A percentile compares a stretch with the other conserved stretches of the same genome.
Conservation (phyloP, 2,113 vertebrate species). For the Sapajus apella region DNA sequence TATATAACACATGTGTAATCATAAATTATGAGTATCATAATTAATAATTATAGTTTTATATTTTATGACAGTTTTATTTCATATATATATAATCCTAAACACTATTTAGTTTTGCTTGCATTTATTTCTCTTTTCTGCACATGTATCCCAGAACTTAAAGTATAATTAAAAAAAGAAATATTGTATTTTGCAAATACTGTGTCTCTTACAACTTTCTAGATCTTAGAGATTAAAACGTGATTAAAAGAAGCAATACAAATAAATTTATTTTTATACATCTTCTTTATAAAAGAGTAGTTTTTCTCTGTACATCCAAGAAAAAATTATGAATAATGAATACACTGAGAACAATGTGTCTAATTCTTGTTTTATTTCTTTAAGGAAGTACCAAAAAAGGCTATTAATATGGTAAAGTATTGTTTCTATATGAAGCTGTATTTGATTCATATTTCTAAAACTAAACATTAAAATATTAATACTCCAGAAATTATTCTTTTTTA, state of each 20-base stretch:
- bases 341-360: not conserved
- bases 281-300: not conserved
- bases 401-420: conserved; percentile 1
- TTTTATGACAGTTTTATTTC: not conserved
- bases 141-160: too few species aligned
- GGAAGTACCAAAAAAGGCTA: not conserved
- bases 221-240: not conserved
- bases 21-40: not conserved
- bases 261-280: not conserved
- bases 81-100: not conserved
- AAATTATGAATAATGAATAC: not conserved
- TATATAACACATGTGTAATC: not conserved
- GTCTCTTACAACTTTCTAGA: not conserved
- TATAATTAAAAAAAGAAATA: not conserved
- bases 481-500: not conserved
- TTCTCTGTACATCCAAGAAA: not conserved
- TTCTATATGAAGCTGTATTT: conserved; percentile 29
- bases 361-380: conserved; percentile 35
- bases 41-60: not conserved
- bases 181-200: not conserved
- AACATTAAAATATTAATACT: not conserved
- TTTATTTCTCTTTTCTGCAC: not conserved
- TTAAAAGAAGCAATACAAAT: not conserved
- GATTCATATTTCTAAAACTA: not conserved
- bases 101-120: not conserved